phyloP scores from a whole-genome alignment of 2,797 vertebrate species.

The Myripristis jacobus region DNA sequence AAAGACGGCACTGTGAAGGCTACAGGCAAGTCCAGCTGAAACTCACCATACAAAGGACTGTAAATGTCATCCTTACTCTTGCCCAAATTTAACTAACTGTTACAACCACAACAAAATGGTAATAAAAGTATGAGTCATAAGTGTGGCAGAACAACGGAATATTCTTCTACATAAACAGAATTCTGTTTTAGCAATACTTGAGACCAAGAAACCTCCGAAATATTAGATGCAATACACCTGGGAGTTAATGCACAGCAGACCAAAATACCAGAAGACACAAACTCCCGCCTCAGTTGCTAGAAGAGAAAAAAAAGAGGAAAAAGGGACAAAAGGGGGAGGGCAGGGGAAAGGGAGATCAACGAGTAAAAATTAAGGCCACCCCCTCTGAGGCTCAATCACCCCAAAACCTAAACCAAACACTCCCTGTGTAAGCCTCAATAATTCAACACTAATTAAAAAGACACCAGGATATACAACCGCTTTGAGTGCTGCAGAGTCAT shows the following conservation, averaged over 20 bases:
- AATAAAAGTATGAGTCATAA: conserved; percentile 53
- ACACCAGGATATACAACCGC: conserved; percentile 67
- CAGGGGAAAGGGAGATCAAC: conserved; percentile 19
- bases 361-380: conserved; percentile 53
- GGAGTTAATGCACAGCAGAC: not conserved
- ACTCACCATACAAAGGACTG: conserved; percentile 36
- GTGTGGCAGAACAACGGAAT: conserved; percentile 48
- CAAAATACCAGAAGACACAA: conserved; percentile 2
- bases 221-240: not conserved
- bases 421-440: conserved; percentile 72
- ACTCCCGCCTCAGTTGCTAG: not conserved
- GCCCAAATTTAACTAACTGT: conserved; percentile 59
- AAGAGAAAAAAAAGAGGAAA: conserved; percentile 20
- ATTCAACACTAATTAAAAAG: conserved; percentile 81
- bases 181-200: conserved; percentile 9
- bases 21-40: conserved; percentile 71
- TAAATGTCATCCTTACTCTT: conserved; percentile 39
- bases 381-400: conserved; percentile 55
- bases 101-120: conserved; percentile 39
- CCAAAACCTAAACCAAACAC: conserved; percentile 63
- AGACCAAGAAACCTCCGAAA: not conserved
- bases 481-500: conserved; percentile 65
- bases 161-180: conserved; percentile 10
- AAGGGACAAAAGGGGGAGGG: conserved; percentile 12
- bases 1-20: conserved; percentile 82